Evolutionary conservation across 1,140 invertebrate genomes (phyloP).

Genomic region (Drosophila ananassae): DNA sequence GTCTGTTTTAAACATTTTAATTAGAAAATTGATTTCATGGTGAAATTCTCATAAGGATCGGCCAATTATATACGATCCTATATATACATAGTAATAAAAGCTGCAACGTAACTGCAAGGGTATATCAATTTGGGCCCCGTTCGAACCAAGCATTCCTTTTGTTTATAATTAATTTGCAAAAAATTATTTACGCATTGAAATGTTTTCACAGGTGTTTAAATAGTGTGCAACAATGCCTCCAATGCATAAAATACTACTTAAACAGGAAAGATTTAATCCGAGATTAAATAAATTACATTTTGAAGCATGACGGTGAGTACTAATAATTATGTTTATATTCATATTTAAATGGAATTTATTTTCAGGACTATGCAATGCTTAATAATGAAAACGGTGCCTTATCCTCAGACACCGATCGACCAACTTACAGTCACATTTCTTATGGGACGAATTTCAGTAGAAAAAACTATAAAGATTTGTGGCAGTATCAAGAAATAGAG

Average conservation of each 20-base stretch:
- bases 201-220: slow-evolving; percentile 11
- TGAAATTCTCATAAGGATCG: too few relatives aligned
- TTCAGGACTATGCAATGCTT: slow-evolving; percentile 83
- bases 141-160: too few relatives aligned
- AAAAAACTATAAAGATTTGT: slow-evolving; percentile 44
- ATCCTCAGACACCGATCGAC: slow-evolving; percentile 93
- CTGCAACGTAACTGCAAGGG: too few relatives aligned
- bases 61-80: too few relatives aligned
- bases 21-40: too few relatives aligned
- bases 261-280: neutral
- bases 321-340: neutral
- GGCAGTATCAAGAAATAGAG: slow-evolving; percentile 12
- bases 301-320: slow-evolving; percentile 66
- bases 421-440: slow-evolving; percentile 86
- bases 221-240: slow-evolving; percentile 34
- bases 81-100: too few relatives aligned
- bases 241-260: neutral
- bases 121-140: too few relatives aligned
- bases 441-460: slow-evolving; percentile 79
- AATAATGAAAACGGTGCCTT: slow-evolving; percentile 90
- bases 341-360: slow-evolving; percentile 18
- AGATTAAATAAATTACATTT: slow-evolving; percentile 26
- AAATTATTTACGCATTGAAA: slow-evolving; percentile 1
- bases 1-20: too few relatives aligned
- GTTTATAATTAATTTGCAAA: neutral